Conservation (phyloP, 2,888 invertebrate genomes). For the Agrochola litura region DNA sequence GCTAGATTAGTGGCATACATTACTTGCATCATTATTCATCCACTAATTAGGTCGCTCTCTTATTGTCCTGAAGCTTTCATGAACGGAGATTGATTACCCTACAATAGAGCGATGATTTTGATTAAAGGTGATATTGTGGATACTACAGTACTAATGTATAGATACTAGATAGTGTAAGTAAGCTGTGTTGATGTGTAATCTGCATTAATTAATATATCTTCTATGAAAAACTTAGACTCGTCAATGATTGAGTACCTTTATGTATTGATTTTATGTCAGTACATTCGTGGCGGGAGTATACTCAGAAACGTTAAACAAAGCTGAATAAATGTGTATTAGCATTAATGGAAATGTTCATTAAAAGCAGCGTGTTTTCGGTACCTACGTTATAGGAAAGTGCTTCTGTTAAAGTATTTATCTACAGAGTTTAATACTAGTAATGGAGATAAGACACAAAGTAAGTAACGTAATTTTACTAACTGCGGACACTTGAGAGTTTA, state of each 20-base stretch:
- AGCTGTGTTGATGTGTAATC: slow-evolving; percentile 25
- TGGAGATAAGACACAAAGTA: slow-evolving; percentile 6
- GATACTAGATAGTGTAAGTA: slow-evolving; percentile 21
- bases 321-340: neutral
- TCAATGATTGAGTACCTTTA: neutral
- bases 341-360: neutral
- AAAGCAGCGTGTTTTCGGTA: neutral
- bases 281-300: too few species aligned
- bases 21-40: slow-evolving; percentile 58
- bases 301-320: neutral
- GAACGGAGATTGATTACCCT: slow-evolving; percentile 49
- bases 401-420: neutral
- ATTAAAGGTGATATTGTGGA: slow-evolving; percentile 24
- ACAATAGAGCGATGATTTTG: slow-evolving; percentile 52
- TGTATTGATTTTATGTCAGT: neutral
- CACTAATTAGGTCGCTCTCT: slow-evolving; percentile 55
- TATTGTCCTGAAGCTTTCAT: slow-evolving; percentile 46
- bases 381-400: neutral
- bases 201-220: slow-evolving; percentile 25
- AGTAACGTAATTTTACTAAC: slow-evolving; percentile 30
- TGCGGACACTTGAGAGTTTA: slow-evolving; percentile 37
- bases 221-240: neutral
- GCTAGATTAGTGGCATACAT: slow-evolving; percentile 39
- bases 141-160: slow-evolving; percentile 16
- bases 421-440: slow-evolving; percentile 7